phyloP scores from a whole-genome alignment of 2,797 vertebrate species.

The Halcyon smyrnensis region DNA sequence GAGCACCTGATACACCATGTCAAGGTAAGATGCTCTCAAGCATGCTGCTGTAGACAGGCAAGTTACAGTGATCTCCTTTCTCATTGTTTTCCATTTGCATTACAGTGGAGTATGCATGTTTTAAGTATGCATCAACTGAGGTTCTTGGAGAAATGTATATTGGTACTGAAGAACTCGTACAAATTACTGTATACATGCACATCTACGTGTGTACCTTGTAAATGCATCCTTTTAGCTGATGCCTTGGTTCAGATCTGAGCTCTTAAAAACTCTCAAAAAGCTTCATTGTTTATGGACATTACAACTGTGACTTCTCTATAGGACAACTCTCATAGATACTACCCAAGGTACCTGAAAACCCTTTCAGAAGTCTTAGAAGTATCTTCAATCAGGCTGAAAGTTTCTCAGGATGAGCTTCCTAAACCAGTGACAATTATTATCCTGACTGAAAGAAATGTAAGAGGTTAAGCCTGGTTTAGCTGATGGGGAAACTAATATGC shows the following conservation, averaged over 20 bases:
- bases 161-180: background rate
- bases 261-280: background rate
- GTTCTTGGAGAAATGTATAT: background rate
- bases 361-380: background rate
- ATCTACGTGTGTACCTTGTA: background rate
- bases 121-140: background rate
- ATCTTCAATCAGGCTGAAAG: background rate
- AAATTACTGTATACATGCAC: background rate
- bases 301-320: background rate
- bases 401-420: background rate
- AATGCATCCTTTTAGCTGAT: background rate
- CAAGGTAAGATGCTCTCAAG: conserved; percentile 82
- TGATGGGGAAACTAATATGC: background rate
- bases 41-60: background rate
- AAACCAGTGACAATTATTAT: background rate
- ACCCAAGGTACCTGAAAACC: background rate
- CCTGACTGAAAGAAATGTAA: background rate
- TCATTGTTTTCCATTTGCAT: background rate
- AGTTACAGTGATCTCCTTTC: background rate
- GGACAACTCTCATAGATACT: background rate
- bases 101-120: background rate
- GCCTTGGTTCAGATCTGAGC: background rate
- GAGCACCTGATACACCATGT: conserved; percentile 88
- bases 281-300: background rate
- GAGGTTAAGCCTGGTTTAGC: background rate